Evolutionary conservation across 2,888 invertebrate genomes (phyloP), one percentile per base, ranked within the genome.

Genomic region (Andricus quercusramuli): DNA sequence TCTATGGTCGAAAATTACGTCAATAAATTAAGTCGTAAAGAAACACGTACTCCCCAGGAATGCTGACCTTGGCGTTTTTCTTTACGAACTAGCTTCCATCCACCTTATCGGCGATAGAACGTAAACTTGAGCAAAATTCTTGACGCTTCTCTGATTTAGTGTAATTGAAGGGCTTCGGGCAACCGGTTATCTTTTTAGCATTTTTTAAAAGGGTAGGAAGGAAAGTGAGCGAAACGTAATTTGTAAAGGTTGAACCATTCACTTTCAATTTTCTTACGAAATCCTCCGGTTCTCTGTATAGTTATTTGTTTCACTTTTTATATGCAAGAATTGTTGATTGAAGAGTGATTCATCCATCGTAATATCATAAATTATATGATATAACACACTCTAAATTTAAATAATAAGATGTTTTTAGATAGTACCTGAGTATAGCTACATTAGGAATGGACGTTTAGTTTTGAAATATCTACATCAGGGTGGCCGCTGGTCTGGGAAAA

Each of bases 71-170:
- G 51, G 15, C 20, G 56, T 32, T 56, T 32, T 74, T 56, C 29
- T 70, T 51, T 56, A 11, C 29, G 51, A 70, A 29, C 32, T 74
- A 29, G 74, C 56, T 56, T 37, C 56, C 47, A 74, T 32, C 70
- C 51, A 3, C 56, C 32, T 74, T 74, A 74, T 74, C 56, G 74
- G 51, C n/a, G 51, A 56, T 74, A 74, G 74, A 74, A 74, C 74
- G 56, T 74, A 74, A 74, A 70, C 74, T 74, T 74, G 56, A 74
- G 51, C 70, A 70, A 70, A 70, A 70, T 70, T 70, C 70, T 70
- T 70, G 70, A 70, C 70, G 70, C 47, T 70, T 70, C 47, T 29
- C 47, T 70, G 51, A 70, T 70, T 70, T 70, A 70, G 70, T 51
- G 68, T 68, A 68, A 68, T 68, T 68, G 70, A 70, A 70, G 70